phyloP scores from a whole-genome alignment of 2,113 vertebrate species.

The Penelope pileata region DNA sequence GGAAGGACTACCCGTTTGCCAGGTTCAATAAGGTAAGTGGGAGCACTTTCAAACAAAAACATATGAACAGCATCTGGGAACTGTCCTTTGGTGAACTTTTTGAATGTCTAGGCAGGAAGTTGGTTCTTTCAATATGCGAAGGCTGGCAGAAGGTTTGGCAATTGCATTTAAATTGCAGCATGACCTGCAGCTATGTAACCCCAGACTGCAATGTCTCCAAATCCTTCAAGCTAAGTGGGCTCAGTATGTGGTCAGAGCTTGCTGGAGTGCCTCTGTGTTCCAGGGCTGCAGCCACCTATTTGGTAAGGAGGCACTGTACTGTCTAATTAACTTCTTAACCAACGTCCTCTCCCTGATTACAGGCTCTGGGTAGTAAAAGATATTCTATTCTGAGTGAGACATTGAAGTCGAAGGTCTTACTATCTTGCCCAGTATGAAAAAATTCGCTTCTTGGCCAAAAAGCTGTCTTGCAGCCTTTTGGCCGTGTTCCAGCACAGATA shows the following conservation, averaged over 20 bases:
- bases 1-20: conserved; percentile 97
- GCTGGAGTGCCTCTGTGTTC: background rate
- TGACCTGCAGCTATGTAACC: background rate
- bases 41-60: background rate
- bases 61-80: background rate
- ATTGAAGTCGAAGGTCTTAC: conserved; percentile 1
- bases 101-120: background rate
- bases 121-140: background rate
- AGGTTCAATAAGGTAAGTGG: conserved; percentile 94
- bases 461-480: conserved; percentile 20
- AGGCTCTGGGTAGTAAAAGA: background rate
- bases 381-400: background rate
- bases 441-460: background rate
- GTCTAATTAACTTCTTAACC: background rate
- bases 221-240: background rate
- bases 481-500: conserved; percentile 35
- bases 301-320: background rate
- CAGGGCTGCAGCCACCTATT: background rate
- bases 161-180: background rate
- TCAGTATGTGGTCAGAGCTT: background rate
- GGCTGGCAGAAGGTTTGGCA: background rate
- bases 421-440: conserved; percentile 41
- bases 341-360: background rate
- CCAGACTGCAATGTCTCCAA: background rate
- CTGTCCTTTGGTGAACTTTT: background rate